These are phyloP conservation scores for Elmis aenea DNA, from an alignment of 2,888 invertebrate species.

Conservation along the genomic window DNA sequence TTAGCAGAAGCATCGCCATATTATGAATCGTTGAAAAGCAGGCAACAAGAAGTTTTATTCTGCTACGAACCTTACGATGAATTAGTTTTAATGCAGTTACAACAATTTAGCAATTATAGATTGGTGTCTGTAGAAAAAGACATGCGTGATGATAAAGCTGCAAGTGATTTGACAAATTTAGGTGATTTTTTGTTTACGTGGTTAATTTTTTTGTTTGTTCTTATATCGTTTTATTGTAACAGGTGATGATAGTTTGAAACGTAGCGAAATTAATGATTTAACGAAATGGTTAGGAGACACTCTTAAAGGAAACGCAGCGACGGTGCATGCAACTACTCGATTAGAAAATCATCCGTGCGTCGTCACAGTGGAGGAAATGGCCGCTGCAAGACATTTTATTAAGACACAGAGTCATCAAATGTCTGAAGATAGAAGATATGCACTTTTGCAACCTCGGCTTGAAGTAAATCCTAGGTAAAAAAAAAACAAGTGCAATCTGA, in stretches of 20 bases:
- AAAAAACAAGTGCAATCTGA: slow-evolving; percentile 8
- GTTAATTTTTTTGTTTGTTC: not conserved
- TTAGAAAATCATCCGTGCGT: slow-evolving; percentile 91
- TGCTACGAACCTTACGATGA: slow-evolving; percentile 98
- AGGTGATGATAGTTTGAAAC: slow-evolving; percentile 66
- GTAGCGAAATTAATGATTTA: slow-evolving; percentile 72
- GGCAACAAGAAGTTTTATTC: slow-evolving; percentile 86
- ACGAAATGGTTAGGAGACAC: slow-evolving; percentile 73
- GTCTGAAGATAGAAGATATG: slow-evolving; percentile 79
- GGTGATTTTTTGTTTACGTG: slow-evolving; percentile 43
- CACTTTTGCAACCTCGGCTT: slow-evolving; percentile 82
- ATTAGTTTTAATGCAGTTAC: slow-evolving; percentile 83
- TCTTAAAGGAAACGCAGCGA: slow-evolving; percentile 73
- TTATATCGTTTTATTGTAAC: slow-evolving; percentile 7
- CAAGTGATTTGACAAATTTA: slow-evolving; percentile 56
- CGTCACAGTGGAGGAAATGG: slow-evolving; percentile 95
- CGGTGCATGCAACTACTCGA: slow-evolving; percentile 77
- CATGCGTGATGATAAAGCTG: slow-evolving; percentile 66
- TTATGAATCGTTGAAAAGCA: slow-evolving; percentile 84
- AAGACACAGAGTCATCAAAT: slow-evolving; percentile 79
- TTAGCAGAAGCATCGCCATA: slow-evolving; percentile 94
- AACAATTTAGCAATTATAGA: slow-evolving; percentile 69
- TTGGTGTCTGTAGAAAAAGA: slow-evolving; percentile 92
- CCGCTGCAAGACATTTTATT: slow-evolving; percentile 90
- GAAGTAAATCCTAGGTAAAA: slow-evolving; percentile 91